Conservation (phyloP, 2,888 invertebrate species). For the Himalopsyche tibetana region DNA sequence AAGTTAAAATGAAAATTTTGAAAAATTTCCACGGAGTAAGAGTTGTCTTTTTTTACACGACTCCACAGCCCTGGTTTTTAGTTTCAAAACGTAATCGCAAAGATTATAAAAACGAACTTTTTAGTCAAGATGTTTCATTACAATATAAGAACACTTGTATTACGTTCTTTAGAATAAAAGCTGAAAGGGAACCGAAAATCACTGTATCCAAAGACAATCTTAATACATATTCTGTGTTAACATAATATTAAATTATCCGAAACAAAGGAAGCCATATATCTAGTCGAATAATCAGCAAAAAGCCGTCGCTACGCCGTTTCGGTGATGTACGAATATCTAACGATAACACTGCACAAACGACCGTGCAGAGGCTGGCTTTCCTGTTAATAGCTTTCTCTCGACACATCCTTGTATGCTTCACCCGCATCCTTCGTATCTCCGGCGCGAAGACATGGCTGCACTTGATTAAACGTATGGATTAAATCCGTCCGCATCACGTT, state of each 20-base stretch:
- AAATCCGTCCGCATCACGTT: constrained; percentile 56
- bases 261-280: constrained; percentile 41
- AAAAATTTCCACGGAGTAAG: no score
- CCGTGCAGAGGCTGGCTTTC: constrained; percentile 38
- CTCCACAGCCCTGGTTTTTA: no score
- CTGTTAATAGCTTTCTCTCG: constrained; percentile 42
- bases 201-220: neutral
- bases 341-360: constrained; percentile 42
- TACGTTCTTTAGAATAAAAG: no score
- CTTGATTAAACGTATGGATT: constrained; percentile 65
- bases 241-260: constrained; percentile 42
- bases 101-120: no score
- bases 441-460: constrained; percentile 60
- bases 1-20: no score
- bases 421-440: constrained; percentile 37
- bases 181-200: neutral
- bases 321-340: constrained; percentile 35
- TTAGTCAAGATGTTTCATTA: no score
- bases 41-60: no score
- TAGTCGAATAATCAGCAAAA: constrained; percentile 33
- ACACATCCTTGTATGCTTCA: constrained; percentile 37
- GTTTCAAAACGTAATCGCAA: no score
- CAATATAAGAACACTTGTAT: no score
- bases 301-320: constrained; percentile 9
- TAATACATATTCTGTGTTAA: constrained; percentile 3